Conservation (phyloP, 2,888 invertebrate genomes). For the Trissolcus japonicus region DNA sequence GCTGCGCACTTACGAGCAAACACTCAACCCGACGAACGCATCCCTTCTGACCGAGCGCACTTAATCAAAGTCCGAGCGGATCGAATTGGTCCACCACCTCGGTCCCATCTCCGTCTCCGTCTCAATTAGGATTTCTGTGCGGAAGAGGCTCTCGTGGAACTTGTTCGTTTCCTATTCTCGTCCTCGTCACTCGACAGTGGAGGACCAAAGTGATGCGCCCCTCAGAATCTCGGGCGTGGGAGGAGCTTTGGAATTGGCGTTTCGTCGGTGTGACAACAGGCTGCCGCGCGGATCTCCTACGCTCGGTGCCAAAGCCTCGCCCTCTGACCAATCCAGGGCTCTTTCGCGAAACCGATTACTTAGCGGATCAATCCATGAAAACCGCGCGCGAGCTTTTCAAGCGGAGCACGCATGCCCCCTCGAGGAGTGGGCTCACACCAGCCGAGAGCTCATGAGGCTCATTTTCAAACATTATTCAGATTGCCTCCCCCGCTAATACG, state of each 20-base stretch:
- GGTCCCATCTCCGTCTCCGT: slow-evolving; percentile 6
- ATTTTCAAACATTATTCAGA: slow-evolving; percentile 61
- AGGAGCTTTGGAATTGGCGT: slow-evolving; percentile 64
- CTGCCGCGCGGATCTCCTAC: slow-evolving; percentile 49
- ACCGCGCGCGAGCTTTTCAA: slow-evolving; percentile 49
- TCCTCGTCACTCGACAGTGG: slow-evolving; percentile 38
- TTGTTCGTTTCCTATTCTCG: slow-evolving; percentile 30
- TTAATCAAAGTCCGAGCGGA: slow-evolving; percentile 70
- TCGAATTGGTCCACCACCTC: slow-evolving; percentile 70
- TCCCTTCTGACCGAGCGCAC: slow-evolving; percentile 73
- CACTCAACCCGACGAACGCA: slow-evolving; percentile 21
- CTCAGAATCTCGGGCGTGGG: slow-evolving; percentile 57
- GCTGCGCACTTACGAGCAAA: not conserved
- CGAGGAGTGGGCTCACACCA: slow-evolving; percentile 1
- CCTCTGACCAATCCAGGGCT: slow-evolving; percentile 70
- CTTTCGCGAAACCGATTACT: slow-evolving; percentile 50
- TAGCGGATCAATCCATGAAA: slow-evolving; percentile 53
- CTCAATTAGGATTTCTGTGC: slow-evolving; percentile 4
- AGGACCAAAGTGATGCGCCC: slow-evolving; percentile 46
- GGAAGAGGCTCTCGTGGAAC: slow-evolving; percentile 21
- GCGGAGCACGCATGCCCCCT: slow-evolving; percentile 38
- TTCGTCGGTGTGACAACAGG: slow-evolving; percentile 56
- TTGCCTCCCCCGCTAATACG: not conserved
- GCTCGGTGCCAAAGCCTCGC: slow-evolving; percentile 67
- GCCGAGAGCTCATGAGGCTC: slow-evolving; percentile 60